Percentiles rank a stretch among this genome's conserved stretches.
phyloP scores from a whole-genome alignment of 2,888 invertebrate species.

The Thysanoteuthis rhombus region DNA sequence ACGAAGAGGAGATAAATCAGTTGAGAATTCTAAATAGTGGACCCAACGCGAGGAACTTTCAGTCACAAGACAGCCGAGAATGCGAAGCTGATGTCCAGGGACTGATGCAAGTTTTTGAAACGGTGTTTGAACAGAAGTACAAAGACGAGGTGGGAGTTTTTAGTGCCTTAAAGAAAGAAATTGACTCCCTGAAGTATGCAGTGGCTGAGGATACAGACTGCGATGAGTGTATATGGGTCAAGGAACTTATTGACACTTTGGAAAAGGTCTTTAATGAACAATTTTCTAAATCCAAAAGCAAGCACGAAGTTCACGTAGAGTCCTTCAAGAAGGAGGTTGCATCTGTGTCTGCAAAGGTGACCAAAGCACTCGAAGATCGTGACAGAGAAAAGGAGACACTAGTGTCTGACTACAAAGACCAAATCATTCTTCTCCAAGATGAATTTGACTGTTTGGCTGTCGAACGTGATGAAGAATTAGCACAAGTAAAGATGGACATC shows the following conservation, averaged over 20 bases:
- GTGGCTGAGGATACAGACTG: not conserved
- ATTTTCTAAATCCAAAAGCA: slow-evolving; percentile 50
- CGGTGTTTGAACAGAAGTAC: slow-evolving; percentile 56
- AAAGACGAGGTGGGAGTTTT: slow-evolving; percentile 58
- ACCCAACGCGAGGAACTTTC: slow-evolving; percentile 46
- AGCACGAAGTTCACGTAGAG: slow-evolving; percentile 57
- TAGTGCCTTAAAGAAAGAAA: slow-evolving; percentile 51
- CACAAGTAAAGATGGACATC: slow-evolving; percentile 65
- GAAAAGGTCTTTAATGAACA: slow-evolving; percentile 55
- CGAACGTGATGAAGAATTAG: slow-evolving; percentile 66
- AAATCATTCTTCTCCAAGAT: slow-evolving; percentile 47
- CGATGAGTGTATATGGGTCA: slow-evolving; percentile 39
- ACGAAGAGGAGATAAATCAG: slow-evolving; percentile 52
- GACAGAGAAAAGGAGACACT: slow-evolving; percentile 51
- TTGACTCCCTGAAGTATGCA: slow-evolving; percentile 44
- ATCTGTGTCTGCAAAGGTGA: slow-evolving; percentile 46
- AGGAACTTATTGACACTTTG: slow-evolving; percentile 49
- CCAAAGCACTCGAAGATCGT: slow-evolving; percentile 51
- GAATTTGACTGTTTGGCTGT: slow-evolving; percentile 62
- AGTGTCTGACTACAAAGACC: slow-evolving; percentile 50
- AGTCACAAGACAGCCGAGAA: slow-evolving; percentile 49
- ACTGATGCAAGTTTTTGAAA: slow-evolving; percentile 54
- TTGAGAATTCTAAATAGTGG: slow-evolving; percentile 50
- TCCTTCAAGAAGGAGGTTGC: slow-evolving; percentile 54
- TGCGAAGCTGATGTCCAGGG: slow-evolving; percentile 52